Evolutionary conservation across 1,140 invertebrate genomes (phyloP).

Genomic region (Phocides pigmalion): DNA sequence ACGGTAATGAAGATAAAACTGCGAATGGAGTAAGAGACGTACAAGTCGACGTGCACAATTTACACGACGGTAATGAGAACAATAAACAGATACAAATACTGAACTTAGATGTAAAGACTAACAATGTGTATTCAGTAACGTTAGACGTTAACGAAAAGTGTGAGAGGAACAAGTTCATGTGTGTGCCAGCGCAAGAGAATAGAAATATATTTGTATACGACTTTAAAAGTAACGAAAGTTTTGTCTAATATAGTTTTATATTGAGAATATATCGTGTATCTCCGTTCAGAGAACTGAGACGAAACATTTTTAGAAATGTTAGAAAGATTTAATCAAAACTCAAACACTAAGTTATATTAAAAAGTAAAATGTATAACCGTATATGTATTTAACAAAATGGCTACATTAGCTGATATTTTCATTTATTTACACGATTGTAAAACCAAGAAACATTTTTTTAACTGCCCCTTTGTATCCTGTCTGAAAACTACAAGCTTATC

Average conservation of each 20-base stretch:
- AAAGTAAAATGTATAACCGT: too few species aligned
- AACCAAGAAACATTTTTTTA: too few species aligned
- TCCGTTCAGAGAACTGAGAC: constrained; percentile 11
- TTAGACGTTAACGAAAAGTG: constrained; percentile 67
- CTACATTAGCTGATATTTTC: too few species aligned
- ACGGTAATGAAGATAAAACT: constrained; percentile 33
- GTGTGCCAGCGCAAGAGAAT: constrained; percentile 65
- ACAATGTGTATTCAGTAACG: constrained; percentile 77
- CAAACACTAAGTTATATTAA: too few species aligned
- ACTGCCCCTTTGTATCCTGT: too few species aligned
- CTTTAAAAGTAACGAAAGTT: constrained; percentile 79
- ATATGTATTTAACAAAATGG: too few species aligned
- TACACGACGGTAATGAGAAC: constrained; percentile 54
- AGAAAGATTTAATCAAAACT: too few species aligned
- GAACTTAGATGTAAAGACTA: constrained; percentile 78
- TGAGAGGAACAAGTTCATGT: constrained; percentile 71
- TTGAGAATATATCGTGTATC: constrained; percentile 3
- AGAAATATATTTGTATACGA: constrained; percentile 82
- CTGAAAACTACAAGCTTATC: too few species aligned
- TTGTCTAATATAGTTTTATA: constrained; percentile 58
- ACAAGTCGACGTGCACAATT: constrained; percentile 60
- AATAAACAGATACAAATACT: constrained; percentile 81
- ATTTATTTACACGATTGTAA: too few species aligned
- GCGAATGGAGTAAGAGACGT: constrained; percentile 44
- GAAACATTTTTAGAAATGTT: not conserved